Evolutionary conservation across 2,888 invertebrate genomes (phyloP).

Genomic region (Autographa gamma): DNA sequence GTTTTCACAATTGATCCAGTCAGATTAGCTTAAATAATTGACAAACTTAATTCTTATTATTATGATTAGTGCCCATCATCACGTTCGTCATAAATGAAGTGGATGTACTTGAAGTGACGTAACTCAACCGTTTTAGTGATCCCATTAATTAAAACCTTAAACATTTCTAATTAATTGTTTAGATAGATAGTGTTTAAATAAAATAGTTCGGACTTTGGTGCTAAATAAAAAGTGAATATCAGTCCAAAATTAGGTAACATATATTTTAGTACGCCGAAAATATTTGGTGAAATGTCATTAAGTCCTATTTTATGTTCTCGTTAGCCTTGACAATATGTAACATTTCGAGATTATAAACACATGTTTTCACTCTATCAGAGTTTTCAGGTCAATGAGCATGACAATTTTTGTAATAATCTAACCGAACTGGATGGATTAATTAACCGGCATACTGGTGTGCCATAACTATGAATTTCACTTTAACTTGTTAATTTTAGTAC

Average conservation of each 20-base stretch:
- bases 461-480: slow-evolving; percentile 39
- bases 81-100: slow-evolving; percentile 17
- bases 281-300: slow-evolving; percentile 40
- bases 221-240: slow-evolving; percentile 78
- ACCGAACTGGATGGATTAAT: slow-evolving; percentile 19
- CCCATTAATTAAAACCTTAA: slow-evolving; percentile 34
- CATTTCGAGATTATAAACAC: slow-evolving; percentile 12
- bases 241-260: slow-evolving; percentile 74
- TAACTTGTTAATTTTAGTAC: slow-evolving; percentile 27
- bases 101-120: slow-evolving; percentile 14
- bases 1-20: slow-evolving; percentile 17
- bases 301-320: slow-evolving; percentile 28
- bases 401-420: slow-evolving; percentile 20
- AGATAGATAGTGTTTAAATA: slow-evolving; percentile 75
- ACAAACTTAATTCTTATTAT: slow-evolving; percentile 25
- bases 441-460: slow-evolving; percentile 42
- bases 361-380: slow-evolving; percentile 11
- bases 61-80: slow-evolving; percentile 34
- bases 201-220: slow-evolving; percentile 85
- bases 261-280: slow-evolving; percentile 53
- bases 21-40: slow-evolving; percentile 11
- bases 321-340: slow-evolving; percentile 16
- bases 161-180: slow-evolving; percentile 62
- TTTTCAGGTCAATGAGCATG: slow-evolving; percentile 9
- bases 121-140: slow-evolving; percentile 31